Conservation (phyloP, 1,140 invertebrate species). For the Dreissena polymorpha region DNA sequence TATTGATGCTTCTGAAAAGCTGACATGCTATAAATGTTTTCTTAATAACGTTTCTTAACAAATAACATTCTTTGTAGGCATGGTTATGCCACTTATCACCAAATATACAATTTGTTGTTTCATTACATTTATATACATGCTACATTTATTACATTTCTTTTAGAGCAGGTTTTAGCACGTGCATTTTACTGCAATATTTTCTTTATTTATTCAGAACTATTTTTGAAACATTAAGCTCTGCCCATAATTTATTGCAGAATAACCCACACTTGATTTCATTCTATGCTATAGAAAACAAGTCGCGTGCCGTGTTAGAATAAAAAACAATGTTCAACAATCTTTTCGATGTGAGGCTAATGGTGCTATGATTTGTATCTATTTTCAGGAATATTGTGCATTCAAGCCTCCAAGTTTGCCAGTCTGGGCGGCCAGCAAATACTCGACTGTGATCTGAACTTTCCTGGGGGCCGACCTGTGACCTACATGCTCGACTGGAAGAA, state of each 20-base stretch:
- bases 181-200: too few relatives aligned
- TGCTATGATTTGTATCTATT: neutral
- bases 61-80: too few relatives aligned
- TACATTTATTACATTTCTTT: too few relatives aligned
- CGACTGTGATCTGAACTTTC: constrained; percentile 97
- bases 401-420: constrained; percentile 85
- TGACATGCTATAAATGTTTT: neutral
- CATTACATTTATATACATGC: too few relatives aligned
- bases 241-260: too few relatives aligned
- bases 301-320: neutral
- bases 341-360: neutral
- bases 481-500: constrained; percentile 99
- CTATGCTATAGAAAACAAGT: neutral
- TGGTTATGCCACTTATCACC: too few relatives aligned
- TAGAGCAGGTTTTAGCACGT: too few relatives aligned
- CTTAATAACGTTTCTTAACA: too few relatives aligned
- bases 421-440: constrained; percentile 96
- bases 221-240: too few relatives aligned
- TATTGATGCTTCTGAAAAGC: too few relatives aligned
- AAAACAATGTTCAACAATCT: neutral
- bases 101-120: too few relatives aligned
- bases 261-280: neutral
- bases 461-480: constrained; percentile 95
- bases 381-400: constrained; percentile 51
- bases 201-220: too few relatives aligned